phyloP scores from a whole-genome alignment of 2,797 vertebrate genomes.

The Sebastes kiyomatsui region DNA sequence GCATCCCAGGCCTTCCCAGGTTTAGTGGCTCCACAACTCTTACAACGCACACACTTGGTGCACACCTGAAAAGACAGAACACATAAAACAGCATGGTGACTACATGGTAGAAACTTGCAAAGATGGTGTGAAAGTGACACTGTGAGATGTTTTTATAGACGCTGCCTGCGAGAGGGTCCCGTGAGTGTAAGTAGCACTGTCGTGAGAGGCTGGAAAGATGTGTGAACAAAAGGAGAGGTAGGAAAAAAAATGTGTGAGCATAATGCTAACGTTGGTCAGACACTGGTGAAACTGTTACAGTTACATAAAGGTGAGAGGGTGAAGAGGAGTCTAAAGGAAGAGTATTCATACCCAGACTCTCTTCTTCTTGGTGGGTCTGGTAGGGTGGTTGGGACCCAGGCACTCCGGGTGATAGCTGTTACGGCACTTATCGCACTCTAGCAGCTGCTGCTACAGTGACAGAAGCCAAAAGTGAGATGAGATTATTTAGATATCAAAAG shows the following conservation, averaged over 20 bases:
- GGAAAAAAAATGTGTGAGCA: constrained; percentile 13
- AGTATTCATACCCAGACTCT: constrained; percentile 91
- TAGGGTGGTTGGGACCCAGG: constrained; percentile 99
- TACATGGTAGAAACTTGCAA: background rate
- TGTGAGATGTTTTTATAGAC: constrained; percentile 22
- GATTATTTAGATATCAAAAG: constrained; percentile 16
- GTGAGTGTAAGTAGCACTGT: constrained; percentile 15
- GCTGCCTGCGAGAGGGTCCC: background rate
- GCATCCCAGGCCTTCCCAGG: constrained; percentile 98
- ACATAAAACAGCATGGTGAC: constrained; percentile 1
- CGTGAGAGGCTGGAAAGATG: constrained; percentile 12
- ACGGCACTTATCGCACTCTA: constrained; percentile 99
- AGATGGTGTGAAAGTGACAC: constrained; percentile 19
- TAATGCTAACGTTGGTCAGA: constrained; percentile 20
- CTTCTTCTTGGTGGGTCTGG: constrained; percentile 98
- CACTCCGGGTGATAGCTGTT: constrained; percentile 99
- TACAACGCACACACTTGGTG: constrained; percentile 97
- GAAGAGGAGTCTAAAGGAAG: background rate
- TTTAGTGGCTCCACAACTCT: constrained; percentile 97
- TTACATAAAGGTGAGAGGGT: background rate
- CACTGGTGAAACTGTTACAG: background rate
- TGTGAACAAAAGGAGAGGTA: constrained; percentile 32
- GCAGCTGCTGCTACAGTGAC: constrained; percentile 85
- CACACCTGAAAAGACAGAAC: constrained; percentile 86
- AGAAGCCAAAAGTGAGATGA: constrained; percentile 17